Conservation (phyloP, 2,888 invertebrate genomes). For the Teinopalpus imperialis region DNA sequence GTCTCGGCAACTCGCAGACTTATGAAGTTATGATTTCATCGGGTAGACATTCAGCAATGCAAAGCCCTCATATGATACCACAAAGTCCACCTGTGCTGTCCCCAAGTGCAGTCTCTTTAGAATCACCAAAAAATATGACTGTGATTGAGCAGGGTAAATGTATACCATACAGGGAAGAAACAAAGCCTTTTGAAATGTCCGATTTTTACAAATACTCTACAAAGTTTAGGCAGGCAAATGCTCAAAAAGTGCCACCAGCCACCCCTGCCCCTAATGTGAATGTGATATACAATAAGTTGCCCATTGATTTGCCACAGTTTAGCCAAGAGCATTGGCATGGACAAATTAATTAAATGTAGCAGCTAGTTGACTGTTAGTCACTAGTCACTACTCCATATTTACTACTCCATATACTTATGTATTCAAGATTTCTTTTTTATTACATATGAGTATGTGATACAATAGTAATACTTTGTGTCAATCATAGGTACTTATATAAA, state of each 20-base stretch:
- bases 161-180: constrained; percentile 95
- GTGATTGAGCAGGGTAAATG: constrained; percentile 94
- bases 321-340: constrained; percentile 70
- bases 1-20: constrained; percentile 77
- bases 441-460: constrained; percentile 12
- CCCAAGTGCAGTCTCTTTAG: constrained; percentile 82
- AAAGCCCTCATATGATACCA: constrained; percentile 61
- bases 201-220: constrained; percentile 99
- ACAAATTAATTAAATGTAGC: constrained; percentile 50
- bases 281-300: constrained; percentile 62
- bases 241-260: constrained; percentile 49
- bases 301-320: constrained; percentile 69
- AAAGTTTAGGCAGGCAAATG: constrained; percentile 87
- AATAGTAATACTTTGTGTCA: constrained; percentile 13
- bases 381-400: neutral
- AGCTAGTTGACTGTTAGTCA: no score
- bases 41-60: constrained; percentile 71
- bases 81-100: constrained; percentile 65
- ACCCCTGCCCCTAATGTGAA: constrained; percentile 49
- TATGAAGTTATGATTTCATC: constrained; percentile 69
- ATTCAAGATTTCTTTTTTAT: constrained; percentile 14
- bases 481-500: constrained; percentile 27
- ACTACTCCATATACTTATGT: neutral
- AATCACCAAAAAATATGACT: constrained; percentile 91
- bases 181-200: constrained; percentile 98